Evolutionary conservation across 2,797 vertebrate species (phyloP), one percentile per base, ranked within the genome.

Genomic region (Coregonus ussuriensis): DNA sequence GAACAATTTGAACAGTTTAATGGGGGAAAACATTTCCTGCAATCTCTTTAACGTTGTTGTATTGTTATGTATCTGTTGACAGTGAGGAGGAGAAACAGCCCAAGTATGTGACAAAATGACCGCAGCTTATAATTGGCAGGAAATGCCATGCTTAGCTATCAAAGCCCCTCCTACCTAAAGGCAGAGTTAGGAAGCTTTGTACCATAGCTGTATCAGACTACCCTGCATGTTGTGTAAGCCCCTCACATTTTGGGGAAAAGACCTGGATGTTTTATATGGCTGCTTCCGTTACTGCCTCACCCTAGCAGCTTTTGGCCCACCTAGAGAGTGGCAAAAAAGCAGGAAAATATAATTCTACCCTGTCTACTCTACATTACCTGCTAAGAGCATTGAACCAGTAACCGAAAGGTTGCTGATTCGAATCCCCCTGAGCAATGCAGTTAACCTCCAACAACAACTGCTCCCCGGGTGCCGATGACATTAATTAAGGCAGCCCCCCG

Each of bases 41-140:
- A 3, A n/a, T n/a, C n/a, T n/a, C n/a, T n/a, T 11, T 41, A 72
- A 72, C 11, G 15, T 25, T 62, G 14, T 37, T 53, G 1, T 1
- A 4, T 18, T 11, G 25, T 62, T 51, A 63, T 3, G 52, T 71
- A 4, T 54, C 56, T 35, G 69, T 79, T 71, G 53, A 25, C 9
- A 86, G 84, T 25, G 82, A 84, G 75, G 74, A 71, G 13, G 87
- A 84, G 77, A 82, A 72, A 41, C 82, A 89, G 75, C 71, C 87
- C 9, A 91, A 89, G 92, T 93, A 88, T 29, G 91, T 88, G 47
- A 25, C 80, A 31, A 13, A 7, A 18, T 31, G 54, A 1, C n/a
- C 0, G 1, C 56, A 62, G 59, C 59, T 25, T 16, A 13, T 21
- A 63, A 11, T 21, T 21, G 15, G 16, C 53, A 54, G 11, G 16